A percentile compares a stretch with the other conserved stretches of the same genome.
Conservation (phyloP, 2,888 invertebrate species). For the Penaeus monodon region DNA sequence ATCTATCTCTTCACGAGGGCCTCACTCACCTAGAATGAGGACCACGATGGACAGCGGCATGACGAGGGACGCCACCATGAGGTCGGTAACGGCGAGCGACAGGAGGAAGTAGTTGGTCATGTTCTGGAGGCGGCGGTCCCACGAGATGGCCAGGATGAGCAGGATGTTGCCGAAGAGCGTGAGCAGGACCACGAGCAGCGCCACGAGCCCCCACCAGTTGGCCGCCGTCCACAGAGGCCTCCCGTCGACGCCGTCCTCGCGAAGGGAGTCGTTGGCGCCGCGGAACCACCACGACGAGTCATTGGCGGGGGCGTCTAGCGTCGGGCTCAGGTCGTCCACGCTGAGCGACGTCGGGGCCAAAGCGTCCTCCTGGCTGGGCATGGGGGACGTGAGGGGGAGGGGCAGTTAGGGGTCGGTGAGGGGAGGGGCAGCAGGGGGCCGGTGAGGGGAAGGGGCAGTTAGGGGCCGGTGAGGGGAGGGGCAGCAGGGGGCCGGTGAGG, state of each 20-base stretch:
- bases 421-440: neutral
- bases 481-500: neutral
- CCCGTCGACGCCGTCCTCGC: neutral
- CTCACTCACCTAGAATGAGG: constrained; percentile 62
- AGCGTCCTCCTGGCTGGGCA: neutral
- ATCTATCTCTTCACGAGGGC: too few species aligned
- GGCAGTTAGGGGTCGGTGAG: neutral
- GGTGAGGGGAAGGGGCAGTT: constrained; percentile 4
- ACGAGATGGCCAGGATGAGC: constrained; percentile 62
- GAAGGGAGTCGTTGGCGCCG: neutral
- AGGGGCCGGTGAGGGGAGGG: neutral
- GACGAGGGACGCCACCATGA: constrained; percentile 63
- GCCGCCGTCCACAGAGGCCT: constrained; percentile 1
- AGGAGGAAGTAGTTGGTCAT: constrained; percentile 65
- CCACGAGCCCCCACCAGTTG: constrained; percentile 64
- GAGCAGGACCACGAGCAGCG: constrained; percentile 57
- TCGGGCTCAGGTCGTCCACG: neutral
- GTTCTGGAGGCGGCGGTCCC: constrained; percentile 64
- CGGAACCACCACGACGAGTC: constrained; percentile 4
- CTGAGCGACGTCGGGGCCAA: neutral
- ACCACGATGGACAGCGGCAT: constrained; percentile 65
- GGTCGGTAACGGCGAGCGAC: constrained; percentile 64
- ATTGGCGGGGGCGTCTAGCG: neutral
- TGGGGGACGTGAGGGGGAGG: neutral
- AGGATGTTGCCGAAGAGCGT: constrained; percentile 63